A percentile compares a stretch with the other conserved stretches of the same genome.
phyloP scores from a whole-genome alignment of 2,113 vertebrate species.

The Psephotus haematonotus region DNA sequence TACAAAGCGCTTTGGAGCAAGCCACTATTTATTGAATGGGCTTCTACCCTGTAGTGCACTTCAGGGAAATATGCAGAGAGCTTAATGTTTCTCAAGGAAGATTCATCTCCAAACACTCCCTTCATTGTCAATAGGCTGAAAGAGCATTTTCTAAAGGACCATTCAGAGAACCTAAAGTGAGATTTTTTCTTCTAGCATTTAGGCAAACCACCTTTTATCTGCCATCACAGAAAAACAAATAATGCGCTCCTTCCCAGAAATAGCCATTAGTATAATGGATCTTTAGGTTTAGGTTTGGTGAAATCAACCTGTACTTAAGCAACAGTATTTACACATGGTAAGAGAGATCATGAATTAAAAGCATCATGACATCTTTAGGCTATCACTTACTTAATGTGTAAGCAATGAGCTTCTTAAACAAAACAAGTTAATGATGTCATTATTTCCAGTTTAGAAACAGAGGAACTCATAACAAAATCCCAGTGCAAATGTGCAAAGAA shows the following conservation, averaged over 20 bases:
- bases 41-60: not conserved
- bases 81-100: constrained; percentile 7
- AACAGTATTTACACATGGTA: not conserved
- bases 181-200: not conserved
- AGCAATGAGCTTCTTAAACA: not conserved
- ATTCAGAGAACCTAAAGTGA: not conserved
- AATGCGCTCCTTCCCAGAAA: not conserved
- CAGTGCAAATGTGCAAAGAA: constrained; percentile 7
- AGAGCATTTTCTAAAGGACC: constrained; percentile 3
- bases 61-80: not conserved
- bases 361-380: not conserved
- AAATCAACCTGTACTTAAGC: constrained; percentile 25
- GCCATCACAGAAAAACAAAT: not conserved
- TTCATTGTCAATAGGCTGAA: constrained; percentile 2
- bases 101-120: constrained; percentile 16
- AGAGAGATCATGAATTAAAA: constrained; percentile 30
- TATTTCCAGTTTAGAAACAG: not conserved
- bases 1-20: not conserved
- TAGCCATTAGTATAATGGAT: not conserved
- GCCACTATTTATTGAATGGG: not conserved
- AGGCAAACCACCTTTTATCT: not conserved
- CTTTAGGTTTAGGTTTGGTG: not conserved
- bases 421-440: not conserved
- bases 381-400: not conserved
- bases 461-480: not conserved